Base-by-base conservation (phyloP, 1,140 invertebrate species). In the Araneus ventricosus region DNA sequence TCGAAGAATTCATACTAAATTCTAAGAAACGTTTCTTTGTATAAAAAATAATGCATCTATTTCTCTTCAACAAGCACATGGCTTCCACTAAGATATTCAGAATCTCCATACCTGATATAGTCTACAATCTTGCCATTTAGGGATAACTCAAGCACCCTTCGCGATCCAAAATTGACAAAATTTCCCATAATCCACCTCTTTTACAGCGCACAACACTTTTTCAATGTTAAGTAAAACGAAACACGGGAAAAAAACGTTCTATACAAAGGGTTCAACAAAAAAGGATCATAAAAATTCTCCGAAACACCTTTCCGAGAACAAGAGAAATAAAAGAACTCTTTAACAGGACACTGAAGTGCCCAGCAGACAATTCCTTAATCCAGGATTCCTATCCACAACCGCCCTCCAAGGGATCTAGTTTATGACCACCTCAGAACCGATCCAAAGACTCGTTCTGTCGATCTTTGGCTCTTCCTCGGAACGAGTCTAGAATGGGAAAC, bases 271-370 rank as follows among this genome's bases (percentile, higher is more conserved):
- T 75, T 75, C 70, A 37, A 34, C 14, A 75, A 75, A 22, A 75
- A 75, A 30, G 20, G 30, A 30, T 75, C 30, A 75, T 75, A 75
- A 75, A 75, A 75, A 75, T 75, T 37, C 70, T 30, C 30, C 70
- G 1, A 30, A 20, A 75, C 70, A 20, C 70, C 30, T 75, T 34
- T 75, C 27, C 30, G 5, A 37, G 70, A 75, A 75, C 70, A 75
- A 75, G 34, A 75, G 70, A 22, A 75, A 75, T 75, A 75, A 75
- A 75, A 75, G 70, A 20, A 30, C 17, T 30, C 70, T 75, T 75
- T 75, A 75, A 75, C 70, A 75, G 70, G 70, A 37, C 70, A 75
- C 34, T 75, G 70, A 75, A 75, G 70, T 75, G 27, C 70, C 34
- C 34, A 17, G 70, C 14, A 37, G 70, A 75, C 27, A 30, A 75